Base-by-base conservation (phyloP, 2,113 vertebrate genomes). In the Sapayoa aenigma region DNA sequence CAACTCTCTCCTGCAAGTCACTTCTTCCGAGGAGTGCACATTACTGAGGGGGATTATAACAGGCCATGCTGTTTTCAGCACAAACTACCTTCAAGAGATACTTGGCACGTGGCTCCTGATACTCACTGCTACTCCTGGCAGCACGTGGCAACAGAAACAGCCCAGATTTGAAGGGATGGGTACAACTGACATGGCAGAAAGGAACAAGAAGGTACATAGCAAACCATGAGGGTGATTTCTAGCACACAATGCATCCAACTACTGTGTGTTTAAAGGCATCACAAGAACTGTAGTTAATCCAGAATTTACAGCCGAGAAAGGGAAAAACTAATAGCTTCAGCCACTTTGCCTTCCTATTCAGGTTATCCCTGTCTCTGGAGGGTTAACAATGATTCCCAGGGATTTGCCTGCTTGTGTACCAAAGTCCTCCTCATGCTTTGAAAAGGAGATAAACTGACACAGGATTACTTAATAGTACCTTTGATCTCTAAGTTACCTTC, bases 41-140 rank as follows among this genome's bases (percentile, higher is more conserved):
- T 33, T 67, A 50, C 33, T 39, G 35, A 63, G 12, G 25, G 12
- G 46, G 25, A 59, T 23, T 84, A 3, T 30, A 63, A 58, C 9
- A 69, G 12, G 14, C 74, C 67, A 4, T 55, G 25, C 37, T 39
- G 39, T 27, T 35, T 87, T 65, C 14, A 84, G 31, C 19, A 69
- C 22, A 87, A 58, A 11, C 28, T 19, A 14, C 21, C 3, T 27
- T 35, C 5, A 65, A 21, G 5, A 5, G 24, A 15, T 35, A 47
- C 3, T n/a, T 28, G 27, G 23, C 35, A 60, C 12, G 9, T 5
- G 1, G 2, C 28, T 69, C 22, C 41, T 1, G 0, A 14, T 14
- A 73, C 18, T 49, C 46, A 12, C 31, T 30, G 31, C 12, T 31
- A 24, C 46, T 4, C 80, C 59, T 1, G 0, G 8, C 20, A 81